Conservation (phyloP, 1,140 invertebrate species). For the Grapholita molesta region DNA sequence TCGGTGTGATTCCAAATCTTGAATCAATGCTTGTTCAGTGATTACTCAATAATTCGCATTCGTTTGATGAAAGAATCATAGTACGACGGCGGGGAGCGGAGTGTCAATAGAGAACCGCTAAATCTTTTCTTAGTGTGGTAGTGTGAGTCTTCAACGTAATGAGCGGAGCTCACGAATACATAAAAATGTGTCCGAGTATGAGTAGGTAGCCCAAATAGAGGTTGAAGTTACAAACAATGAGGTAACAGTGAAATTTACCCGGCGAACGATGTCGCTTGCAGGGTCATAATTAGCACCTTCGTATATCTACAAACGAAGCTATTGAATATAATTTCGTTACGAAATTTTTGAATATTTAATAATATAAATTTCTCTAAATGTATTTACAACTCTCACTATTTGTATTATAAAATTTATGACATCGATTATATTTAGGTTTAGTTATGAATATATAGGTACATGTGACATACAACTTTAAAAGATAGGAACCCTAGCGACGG, state of each 20-base stretch:
- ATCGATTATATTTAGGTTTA: background rate
- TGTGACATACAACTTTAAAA: no score
- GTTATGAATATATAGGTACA: background rate
- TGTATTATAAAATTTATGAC: background rate
- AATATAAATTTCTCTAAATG: slow-evolving; percentile 12
- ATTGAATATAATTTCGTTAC: slow-evolving; percentile 18
- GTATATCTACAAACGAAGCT: slow-evolving; percentile 28
- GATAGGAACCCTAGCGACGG: no score
- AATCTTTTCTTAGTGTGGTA: background rate
- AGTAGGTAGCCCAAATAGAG: slow-evolving; percentile 38
- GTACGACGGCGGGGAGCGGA: background rate
- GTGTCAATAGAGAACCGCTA: slow-evolving; percentile 11
- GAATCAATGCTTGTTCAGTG: slow-evolving; percentile 5
- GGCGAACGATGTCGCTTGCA: slow-evolving; percentile 18
- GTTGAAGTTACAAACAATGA: slow-evolving; percentile 51
- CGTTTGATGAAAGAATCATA: slow-evolving; percentile 1
- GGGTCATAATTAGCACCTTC: slow-evolving; percentile 58
- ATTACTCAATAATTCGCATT: slow-evolving; percentile 7
- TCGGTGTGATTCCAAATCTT: background rate
- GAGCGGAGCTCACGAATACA: background rate
- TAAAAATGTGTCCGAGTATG: slow-evolving; percentile 29
- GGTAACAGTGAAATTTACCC: slow-evolving; percentile 61
- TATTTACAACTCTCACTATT: background rate
- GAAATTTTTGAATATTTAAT: slow-evolving; percentile 2
- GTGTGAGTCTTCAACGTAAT: background rate